phyloP scores from a whole-genome alignment of 35 echinoderm and acorn worm species.

The Heliocidaris tuberculata region DNA sequence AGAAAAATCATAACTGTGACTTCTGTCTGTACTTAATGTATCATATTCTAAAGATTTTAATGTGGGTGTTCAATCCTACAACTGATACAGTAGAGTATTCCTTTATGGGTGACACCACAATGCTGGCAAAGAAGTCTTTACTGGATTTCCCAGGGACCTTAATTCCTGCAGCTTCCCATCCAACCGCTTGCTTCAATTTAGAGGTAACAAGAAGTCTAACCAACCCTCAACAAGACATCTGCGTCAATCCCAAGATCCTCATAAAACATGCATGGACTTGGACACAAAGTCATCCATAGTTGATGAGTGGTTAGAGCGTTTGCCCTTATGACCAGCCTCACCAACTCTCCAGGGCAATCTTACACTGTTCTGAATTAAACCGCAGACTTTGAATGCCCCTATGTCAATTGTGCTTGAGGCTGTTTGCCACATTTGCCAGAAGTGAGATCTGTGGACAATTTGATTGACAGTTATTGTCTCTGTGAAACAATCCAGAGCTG shows the following conservation, averaged over 20 bases:
- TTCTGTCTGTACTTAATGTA: too few species aligned
- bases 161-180: neutral
- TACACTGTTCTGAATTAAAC: neutral
- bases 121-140: neutral
- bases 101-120: neutral
- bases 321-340: neutral
- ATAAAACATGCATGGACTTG: slow-evolving; percentile 1
- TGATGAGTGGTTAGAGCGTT: slow-evolving; percentile 2
- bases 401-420: neutral
- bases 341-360: neutral
- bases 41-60: too few species aligned
- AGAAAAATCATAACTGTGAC: too few species aligned
- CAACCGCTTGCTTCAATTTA: neutral
- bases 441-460: neutral
- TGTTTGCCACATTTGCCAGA: neutral
- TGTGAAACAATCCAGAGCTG: neutral
- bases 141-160: neutral
- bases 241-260: neutral
- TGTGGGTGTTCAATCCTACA: too few species aligned
- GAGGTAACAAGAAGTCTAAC: neutral
- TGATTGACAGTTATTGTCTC: slow-evolving; percentile 1
- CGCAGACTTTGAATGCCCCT: neutral
- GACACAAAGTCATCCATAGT: slow-evolving; percentile 10
- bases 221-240: neutral
- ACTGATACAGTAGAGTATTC: neutral